Percentiles rank a stretch among this genome's conserved stretches.
Evolutionary conservation across 2,888 invertebrate species (phyloP).

Genomic region (Lamellibrachia columna): DNA sequence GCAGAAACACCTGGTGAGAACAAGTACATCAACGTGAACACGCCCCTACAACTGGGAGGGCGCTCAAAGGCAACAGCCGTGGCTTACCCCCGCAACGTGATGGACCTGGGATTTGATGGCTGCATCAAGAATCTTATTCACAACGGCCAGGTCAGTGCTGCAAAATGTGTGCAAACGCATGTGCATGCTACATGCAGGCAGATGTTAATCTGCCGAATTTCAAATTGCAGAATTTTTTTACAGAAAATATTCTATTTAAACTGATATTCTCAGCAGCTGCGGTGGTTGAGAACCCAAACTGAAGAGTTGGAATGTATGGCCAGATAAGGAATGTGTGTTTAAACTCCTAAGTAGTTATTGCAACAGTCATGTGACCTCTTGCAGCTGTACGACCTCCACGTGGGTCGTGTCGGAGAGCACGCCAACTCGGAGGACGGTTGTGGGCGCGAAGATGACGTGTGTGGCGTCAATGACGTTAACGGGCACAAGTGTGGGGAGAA

Average conservation of each 20-base stretch:
- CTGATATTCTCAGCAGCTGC: too few species aligned
- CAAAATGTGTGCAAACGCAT: too few species aligned
- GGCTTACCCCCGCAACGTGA: constrained; percentile 43
- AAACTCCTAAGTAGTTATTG: too few species aligned
- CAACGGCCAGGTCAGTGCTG: constrained; percentile 75
- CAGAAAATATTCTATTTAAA: too few species aligned
- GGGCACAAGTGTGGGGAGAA: constrained; percentile 55
- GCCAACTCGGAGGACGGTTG: constrained; percentile 74
- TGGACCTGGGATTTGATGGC: constrained; percentile 85
- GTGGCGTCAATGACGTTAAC: constrained; percentile 69
- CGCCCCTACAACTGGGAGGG: constrained; percentile 89
- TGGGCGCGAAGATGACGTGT: constrained; percentile 90
- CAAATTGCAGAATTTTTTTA: too few species aligned
- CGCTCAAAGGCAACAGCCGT: constrained; percentile 67
- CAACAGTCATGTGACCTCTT: constrained; percentile 40
- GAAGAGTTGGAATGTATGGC: too few species aligned
- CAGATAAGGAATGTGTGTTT: too few species aligned
- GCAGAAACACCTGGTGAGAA: constrained; percentile 94
- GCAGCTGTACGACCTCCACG: constrained; percentile 85
- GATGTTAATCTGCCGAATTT: too few species aligned
- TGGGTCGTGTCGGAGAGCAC: constrained; percentile 85
- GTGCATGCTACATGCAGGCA: too few species aligned
- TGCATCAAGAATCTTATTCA: constrained; percentile 95
- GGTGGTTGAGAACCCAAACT: too few species aligned
- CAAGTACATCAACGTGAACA: constrained; percentile 94